Base-by-base conservation (phyloP, 2,888 invertebrate species). In the Lordiphosa fenestrarum region DNA sequence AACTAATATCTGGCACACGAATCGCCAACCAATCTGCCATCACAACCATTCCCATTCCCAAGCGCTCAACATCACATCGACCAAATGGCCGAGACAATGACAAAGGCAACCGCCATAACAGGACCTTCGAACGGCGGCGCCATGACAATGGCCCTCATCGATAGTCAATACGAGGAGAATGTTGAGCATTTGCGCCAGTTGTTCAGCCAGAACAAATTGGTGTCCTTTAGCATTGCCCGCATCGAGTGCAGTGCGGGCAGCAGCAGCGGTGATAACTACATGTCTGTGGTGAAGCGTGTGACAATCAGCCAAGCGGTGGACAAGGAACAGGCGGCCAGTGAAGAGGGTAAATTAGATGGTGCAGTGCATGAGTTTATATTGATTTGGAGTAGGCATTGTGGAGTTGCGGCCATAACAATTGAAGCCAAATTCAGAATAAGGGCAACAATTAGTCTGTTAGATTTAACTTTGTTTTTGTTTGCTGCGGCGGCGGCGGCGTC, bases 181-280 rank as follows among this genome's bases (percentile, higher is more conserved):
- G 62, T 84, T 42, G 86, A 86, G 25, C 85, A 84, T 55, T 56
- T 88, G 54, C 72, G 72, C 15, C 63, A 73, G 50, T 54, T 87
- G 35, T 75, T 88, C 40, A 55, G 61, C 33, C 50, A 53, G 10
- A 73, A 61, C 47, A 76, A 73, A 49, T 53, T 86, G 49, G 71
- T 84, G 40, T 73, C 73, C 55, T 88, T 88, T 60, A 66, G 57
- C 47, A 77, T 87, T 46, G 73, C 78, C 15, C 77, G 69, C 25
- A 78, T 84, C 9, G 66, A 65, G 23, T 87, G 86, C 68, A 73
- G 66, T 47, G 78, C 88, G 25, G 89, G 89, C 48, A 88, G 88
- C 64, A 85, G 83, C 71, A 81, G 83, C 46, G 89, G 89, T 44
- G 89, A 89, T 66, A 89, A 89, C 65, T 89, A 89, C 52, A 89